Evolutionary conservation across 2,888 invertebrate species (phyloP), one percentile per base, ranked within the genome.

Genomic region (Macrosiphum euphorbiae): DNA sequence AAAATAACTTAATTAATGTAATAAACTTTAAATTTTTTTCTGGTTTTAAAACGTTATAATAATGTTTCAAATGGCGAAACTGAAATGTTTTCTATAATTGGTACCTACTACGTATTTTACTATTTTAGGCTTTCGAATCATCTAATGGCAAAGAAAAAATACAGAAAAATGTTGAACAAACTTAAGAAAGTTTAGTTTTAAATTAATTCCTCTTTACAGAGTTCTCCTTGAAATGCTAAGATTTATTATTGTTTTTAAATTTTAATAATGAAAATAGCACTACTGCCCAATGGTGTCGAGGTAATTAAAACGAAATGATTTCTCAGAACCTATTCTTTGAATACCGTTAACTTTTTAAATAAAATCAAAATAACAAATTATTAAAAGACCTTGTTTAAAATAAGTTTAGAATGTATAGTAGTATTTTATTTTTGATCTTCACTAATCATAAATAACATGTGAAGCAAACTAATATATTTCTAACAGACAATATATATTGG

Each of bases 211-310:
- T 78, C 8, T 20, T 78, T 41, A 78, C 20, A 35, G 67, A 67
- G 7, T 35, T 7, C 7, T 67, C 16, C 67, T n/a, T 67, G 13
- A 61, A 61, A 61, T 61, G 4, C 11, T 13, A 28, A n/a, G 16
- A 67, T 67, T n/a, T n/a, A n/a, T n/a, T 67, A n/a, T n/a, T 67
- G n/a, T 67, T 67, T 67, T n/a, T 35, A 67, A 67, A 67, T 67
- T 35, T 35, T 16, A 67, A 16, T 67, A 35, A 35, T n/a, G n/a
- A 67, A 13, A 35, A 67, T 67, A 7, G 16, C 4, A 67, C 5
- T 67, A n/a, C 44, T 44, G 7, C 16, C 13, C 67, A 35, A 67
- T 67, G 20, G 16, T 16, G 0, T 67, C 35, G 16, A 67, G n/a
- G 67, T 35, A 16, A 67, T 16, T n/a, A n/a, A 67, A 67, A 35